Conservation (phyloP, 92 coral and sea anemone species). For the Porites evermanni region DNA sequence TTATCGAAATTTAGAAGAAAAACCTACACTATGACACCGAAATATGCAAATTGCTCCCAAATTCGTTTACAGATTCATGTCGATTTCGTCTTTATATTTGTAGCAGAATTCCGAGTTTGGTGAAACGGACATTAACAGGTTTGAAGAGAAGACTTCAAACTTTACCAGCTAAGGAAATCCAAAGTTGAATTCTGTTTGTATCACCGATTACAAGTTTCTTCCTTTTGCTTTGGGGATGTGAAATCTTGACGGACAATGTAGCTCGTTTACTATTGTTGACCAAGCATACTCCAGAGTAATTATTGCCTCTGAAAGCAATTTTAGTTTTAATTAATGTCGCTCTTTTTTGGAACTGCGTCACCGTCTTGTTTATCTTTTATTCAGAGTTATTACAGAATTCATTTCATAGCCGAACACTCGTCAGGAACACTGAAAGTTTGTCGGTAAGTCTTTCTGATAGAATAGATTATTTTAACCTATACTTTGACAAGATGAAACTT, state of each 20-base stretch:
- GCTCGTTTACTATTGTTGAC: not conserved
- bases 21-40: too few relatives aligned
- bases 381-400: not conserved
- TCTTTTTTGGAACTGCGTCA: not conserved
- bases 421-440: not conserved
- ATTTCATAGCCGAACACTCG: not conserved
- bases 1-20: too few relatives aligned
- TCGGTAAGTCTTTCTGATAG: not conserved
- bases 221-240: not conserved
- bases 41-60: too few relatives aligned
- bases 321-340: constrained; percentile 14
- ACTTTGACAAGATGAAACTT: not conserved
- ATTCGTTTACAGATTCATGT: too few relatives aligned
- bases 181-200: not conserved
- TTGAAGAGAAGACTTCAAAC: too few relatives aligned
- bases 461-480: too few relatives aligned
- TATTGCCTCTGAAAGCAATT: constrained; percentile 1
- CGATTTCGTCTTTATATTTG: too few relatives aligned
- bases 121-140: not conserved
- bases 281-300: constrained; percentile 2
- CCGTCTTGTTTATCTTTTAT: not conserved
- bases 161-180: not conserved
- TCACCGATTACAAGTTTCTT: not conserved
- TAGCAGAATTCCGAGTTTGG: not conserved
- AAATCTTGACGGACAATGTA: not conserved